Evolutionary conservation across 2,113 vertebrate genomes (phyloP).

Genomic region (Erpornis zantholeuca): DNA sequence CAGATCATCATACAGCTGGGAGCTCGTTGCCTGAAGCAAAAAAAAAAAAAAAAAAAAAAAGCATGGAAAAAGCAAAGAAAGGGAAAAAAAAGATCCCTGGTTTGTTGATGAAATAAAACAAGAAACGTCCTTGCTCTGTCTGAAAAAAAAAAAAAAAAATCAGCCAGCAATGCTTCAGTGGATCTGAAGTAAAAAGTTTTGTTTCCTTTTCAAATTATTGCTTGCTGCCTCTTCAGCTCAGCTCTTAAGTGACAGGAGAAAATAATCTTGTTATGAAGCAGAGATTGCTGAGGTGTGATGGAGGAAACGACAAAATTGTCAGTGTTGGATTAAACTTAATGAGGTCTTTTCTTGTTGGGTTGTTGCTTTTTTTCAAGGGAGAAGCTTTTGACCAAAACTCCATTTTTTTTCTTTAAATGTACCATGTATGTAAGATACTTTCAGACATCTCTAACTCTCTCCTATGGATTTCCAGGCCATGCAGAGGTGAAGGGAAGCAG

Average conservation of each 20-base stretch:
- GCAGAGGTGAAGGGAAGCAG: not conserved
- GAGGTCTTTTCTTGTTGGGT: not conserved
- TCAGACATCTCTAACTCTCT: not conserved
- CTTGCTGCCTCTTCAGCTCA: constrained; percentile 17
- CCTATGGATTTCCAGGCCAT: not conserved
- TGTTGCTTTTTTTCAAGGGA: not conserved
- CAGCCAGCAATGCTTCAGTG: not conserved
- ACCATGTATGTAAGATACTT: not conserved
- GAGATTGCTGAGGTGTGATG: not conserved
- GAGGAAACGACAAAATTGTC: constrained; percentile 12
- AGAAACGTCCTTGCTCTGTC: not conserved
- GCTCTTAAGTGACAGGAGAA: not conserved
- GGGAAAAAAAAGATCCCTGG: not conserved
- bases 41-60: not conserved
- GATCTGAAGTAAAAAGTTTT: not conserved
- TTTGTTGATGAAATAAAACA: not conserved
- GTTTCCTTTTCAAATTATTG: constrained; percentile 25
- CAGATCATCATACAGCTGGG: not conserved
- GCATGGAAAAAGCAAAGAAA: not conserved
- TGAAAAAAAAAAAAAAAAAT: not conserved
- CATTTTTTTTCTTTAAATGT: not conserved
- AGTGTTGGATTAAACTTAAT: not conserved
- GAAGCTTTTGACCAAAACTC: not conserved
- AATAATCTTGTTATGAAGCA: not conserved
- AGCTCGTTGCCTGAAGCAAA: not conserved